Evolutionary conservation across 2,113 vertebrate species (phyloP).

Genomic region (Takifugu flavidus): DNA sequence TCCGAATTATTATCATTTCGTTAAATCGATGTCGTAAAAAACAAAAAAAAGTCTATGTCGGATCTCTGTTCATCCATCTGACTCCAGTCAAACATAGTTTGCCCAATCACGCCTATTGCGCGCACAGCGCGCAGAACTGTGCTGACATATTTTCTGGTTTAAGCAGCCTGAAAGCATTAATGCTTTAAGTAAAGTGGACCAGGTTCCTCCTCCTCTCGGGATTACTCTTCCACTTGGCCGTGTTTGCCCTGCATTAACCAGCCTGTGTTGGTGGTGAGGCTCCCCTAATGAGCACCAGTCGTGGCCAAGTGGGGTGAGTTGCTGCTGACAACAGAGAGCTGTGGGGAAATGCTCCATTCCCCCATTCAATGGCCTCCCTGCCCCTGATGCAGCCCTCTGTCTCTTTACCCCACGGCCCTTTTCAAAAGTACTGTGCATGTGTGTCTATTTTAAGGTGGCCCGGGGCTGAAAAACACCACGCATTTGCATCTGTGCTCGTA

Average conservation of each 20-base stretch:
- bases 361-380: constrained; percentile 48
- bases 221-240: constrained; percentile 18
- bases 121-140: no score
- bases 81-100: no score
- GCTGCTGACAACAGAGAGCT: constrained; percentile 44
- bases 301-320: constrained; percentile 53
- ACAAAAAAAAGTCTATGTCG: no score
- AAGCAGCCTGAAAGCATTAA: no score
- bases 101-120: no score
- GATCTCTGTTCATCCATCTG: no score
- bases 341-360: constrained; percentile 45
- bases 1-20: no score
- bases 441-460: constrained; percentile 4
- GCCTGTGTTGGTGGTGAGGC: constrained; percentile 25
- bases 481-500: constrained; percentile 16
- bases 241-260: constrained; percentile 25
- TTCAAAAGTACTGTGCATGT: constrained; percentile 20
- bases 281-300: constrained; percentile 37
- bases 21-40: no score
- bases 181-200: neutral
- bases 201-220: constrained; percentile 1
- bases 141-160: no score
- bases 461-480: constrained; percentile 27
- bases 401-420: constrained; percentile 51
- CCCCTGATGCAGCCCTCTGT: constrained; percentile 36